Evolutionary conservation across 2,113 vertebrate species (phyloP).

Genomic region (Aplodontia rufa): DNA sequence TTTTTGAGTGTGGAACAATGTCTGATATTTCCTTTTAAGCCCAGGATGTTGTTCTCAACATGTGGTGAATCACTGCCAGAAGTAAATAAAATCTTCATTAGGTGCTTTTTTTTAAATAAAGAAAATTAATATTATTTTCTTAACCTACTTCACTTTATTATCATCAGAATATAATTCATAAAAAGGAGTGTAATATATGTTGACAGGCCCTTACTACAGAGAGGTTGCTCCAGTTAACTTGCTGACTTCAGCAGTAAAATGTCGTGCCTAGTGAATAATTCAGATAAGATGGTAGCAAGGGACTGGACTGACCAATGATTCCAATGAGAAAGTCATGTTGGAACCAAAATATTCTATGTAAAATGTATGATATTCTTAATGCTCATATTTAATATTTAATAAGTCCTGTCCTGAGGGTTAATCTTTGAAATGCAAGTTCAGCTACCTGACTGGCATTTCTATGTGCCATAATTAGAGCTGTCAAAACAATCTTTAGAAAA

Average conservation of each 20-base stretch:
- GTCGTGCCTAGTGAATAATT: constrained; percentile 80
- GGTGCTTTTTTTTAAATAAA: constrained; percentile 36
- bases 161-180: constrained; percentile 65
- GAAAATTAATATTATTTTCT: constrained; percentile 67
- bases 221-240: constrained; percentile 76
- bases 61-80: not conserved
- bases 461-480: constrained; percentile 72
- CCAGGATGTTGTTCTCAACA: constrained; percentile 20
- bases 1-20: constrained; percentile 26
- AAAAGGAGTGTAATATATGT: constrained; percentile 71
- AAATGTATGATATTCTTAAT: constrained; percentile 86
- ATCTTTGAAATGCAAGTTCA: constrained; percentile 66
- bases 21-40: constrained; percentile 43
- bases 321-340: constrained; percentile 78
- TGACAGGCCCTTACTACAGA: constrained; percentile 73
- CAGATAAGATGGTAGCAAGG: constrained; percentile 69
- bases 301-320: constrained; percentile 70
- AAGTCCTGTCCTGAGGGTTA: constrained; percentile 66
- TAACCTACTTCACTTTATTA: constrained; percentile 62
- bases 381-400: constrained; percentile 85
- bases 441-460: constrained; percentile 58
- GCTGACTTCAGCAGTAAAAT: constrained; percentile 78
- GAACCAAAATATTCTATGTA: constrained; percentile 80
- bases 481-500: constrained; percentile 73
- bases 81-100: constrained; percentile 66